Evolutionary conservation across 2,888 invertebrate genomes (phyloP), one percentile per base, ranked within the genome.

Genomic region (Ctenicera cuprea): DNA sequence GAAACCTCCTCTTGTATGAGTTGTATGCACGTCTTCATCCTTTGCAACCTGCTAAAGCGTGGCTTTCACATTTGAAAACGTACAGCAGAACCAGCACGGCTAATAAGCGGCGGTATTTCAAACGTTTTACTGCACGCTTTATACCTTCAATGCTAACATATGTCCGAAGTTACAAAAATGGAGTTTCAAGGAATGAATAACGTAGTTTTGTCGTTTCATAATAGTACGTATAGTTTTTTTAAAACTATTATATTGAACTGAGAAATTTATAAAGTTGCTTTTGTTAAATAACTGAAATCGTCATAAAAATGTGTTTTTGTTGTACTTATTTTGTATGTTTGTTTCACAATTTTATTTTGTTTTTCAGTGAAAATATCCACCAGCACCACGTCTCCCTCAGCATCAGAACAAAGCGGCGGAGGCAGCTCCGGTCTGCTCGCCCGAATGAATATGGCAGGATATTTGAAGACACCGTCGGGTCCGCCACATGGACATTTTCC

Each of bases 381-480:
- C 26, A 67, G 33, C 76, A 78, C 59, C 59, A 78, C 77, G 76
- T 76, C 77, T 71, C 78, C 77, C 22, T 75, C 73, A 74, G 71
- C 65, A 73, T 30, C 70, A 22, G 66, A 59, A n/a, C 59, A 73
- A 74, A 76, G 74, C 73, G 74, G 71, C 71, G 69, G 77, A 54
- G 77, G 78, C 73, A 77, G 77, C 69, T 68, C 75, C 77, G 79
- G 78, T 64, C 74, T 76, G 74, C 78, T 78, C 18, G 78, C 77
- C 41, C 77, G 71, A 43, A 82, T 85, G 82, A 85, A 83, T 78
- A 86, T 87, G 86, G 84, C 86, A 68, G 84, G 83, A 59, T 85
- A 85, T 77, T 80, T 86, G 63, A 85, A 83, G 75, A 79, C 82
- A 66, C 82, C 80, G 75, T 71, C 79, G 75, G 76, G 73, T 18